These are phyloP conservation scores for Echinometra lucunter DNA, from an alignment of 53 echinoderm and acorn worm species.

Conservation along the genomic window DNA sequence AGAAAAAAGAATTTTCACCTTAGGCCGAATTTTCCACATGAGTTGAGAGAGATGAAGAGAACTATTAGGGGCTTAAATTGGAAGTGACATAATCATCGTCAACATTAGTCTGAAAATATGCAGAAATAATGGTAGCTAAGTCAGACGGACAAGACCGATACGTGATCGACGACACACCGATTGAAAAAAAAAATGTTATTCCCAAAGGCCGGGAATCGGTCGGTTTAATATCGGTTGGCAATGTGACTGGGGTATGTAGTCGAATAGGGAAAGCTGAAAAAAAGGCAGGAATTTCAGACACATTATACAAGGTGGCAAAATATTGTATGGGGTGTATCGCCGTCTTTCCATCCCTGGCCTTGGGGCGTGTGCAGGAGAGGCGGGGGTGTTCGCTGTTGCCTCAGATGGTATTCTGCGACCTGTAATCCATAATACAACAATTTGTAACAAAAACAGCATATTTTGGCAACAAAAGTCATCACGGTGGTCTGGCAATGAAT, in stretches of 20 bases:
- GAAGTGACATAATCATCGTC: background rate
- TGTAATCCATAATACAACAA: constrained; percentile 44
- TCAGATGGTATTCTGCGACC: background rate
- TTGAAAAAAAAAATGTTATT: too few species aligned
- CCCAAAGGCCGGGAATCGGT: too few species aligned
- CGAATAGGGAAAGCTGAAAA: background rate
- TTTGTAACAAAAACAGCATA: constrained; percentile 48
- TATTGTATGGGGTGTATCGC: background rate
- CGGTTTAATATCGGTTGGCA: too few species aligned
- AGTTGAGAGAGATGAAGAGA: background rate
- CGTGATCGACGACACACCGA: too few species aligned
- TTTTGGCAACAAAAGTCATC: constrained; percentile 47
- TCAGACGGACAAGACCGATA: too few species aligned
- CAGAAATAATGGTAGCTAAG: too few species aligned
- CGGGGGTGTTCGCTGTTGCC: background rate
- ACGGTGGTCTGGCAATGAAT: background rate
- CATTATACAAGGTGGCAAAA: constrained; percentile 10
- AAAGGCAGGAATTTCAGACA: background rate
- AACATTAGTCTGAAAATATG: background rate
- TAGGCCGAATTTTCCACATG: constrained; percentile 20
- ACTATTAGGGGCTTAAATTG: background rate
- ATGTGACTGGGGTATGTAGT: background rate
- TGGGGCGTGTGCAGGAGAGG: constrained; percentile 16
- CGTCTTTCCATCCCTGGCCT: background rate
- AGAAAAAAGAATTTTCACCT: background rate